Conservation (phyloP, 2,113 vertebrate genomes). For the Psophia crepitans region DNA sequence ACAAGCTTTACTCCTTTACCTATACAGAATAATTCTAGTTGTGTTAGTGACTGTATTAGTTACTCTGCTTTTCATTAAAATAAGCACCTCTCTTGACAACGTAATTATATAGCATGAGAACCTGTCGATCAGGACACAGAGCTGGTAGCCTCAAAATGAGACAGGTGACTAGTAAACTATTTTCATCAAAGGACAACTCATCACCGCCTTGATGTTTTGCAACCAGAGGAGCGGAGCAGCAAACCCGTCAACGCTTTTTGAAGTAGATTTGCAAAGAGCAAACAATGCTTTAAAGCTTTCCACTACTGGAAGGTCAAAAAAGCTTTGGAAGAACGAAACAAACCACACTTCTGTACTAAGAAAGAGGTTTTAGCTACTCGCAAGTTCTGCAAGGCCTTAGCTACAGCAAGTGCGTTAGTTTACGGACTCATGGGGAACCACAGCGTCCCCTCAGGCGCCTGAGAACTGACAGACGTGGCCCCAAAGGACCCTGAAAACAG, state of each 20-base stretch:
- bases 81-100: not conserved
- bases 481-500: not conserved
- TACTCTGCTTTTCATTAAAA: not conserved
- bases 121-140: not conserved
- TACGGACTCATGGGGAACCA: rapidly evolving
- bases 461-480: not conserved
- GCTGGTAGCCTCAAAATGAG: not conserved
- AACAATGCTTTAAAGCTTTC: not conserved
- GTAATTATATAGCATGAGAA: not conserved
- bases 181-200: not conserved
- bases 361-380: not conserved
- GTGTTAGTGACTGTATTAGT: not conserved
- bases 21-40: rapidly evolving
- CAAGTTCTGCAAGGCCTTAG: not conserved
- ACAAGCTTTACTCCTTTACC: not conserved
- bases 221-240: not conserved
- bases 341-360: not conserved
- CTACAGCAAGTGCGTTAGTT: not conserved
- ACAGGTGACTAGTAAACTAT: not conserved
- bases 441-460: not conserved
- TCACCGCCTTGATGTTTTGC: not conserved
- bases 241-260: not conserved
- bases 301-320: too few relatives aligned
- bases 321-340: not conserved
- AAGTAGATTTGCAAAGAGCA: not conserved